Percentiles rank a stretch among this genome's conserved stretches.
These are phyloP conservation scores for Micoletzkya japonica DNA, from an alignment of 2,888 invertebrate genomes.

Conservation along the genomic window DNA sequence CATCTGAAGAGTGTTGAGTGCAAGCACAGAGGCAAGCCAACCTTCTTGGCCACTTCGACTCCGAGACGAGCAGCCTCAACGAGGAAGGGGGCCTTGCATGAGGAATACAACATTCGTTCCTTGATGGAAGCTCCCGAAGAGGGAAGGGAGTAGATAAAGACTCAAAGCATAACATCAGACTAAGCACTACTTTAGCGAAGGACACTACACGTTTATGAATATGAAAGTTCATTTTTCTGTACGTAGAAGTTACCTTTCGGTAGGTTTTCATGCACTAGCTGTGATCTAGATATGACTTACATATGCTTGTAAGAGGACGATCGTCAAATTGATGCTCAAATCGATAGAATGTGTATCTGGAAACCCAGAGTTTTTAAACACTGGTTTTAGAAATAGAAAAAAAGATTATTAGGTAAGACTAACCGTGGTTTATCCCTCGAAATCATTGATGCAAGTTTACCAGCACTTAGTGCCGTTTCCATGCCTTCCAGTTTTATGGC, in stretches of 20 bases:
- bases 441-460: slow-evolving; percentile 77
- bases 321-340: slow-evolving; percentile 92
- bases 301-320: slow-evolving; percentile 81
- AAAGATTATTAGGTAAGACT: slow-evolving; percentile 94
- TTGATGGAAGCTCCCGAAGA: slow-evolving; percentile 90
- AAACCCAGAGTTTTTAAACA: neutral
- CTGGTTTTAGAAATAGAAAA: slow-evolving; percentile 81
- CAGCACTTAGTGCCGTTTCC: slow-evolving; percentile 73
- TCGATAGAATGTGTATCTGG: slow-evolving; percentile 72
- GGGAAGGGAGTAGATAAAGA: slow-evolving; percentile 98
- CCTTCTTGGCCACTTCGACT: slow-evolving; percentile 83
- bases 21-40: slow-evolving; percentile 63
- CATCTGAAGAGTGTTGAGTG: slow-evolving; percentile 54
- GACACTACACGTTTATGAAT: too few species aligned
- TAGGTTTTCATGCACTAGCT: neutral
- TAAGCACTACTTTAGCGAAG: neutral
- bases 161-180: slow-evolving; percentile 67
- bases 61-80: slow-evolving; percentile 77
- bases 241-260: too few species aligned
- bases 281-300: slow-evolving; percentile 67
- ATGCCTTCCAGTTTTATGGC: slow-evolving; percentile 81
- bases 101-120: slow-evolving; percentile 97
- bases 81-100: slow-evolving; percentile 89
- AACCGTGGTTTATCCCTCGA: slow-evolving; percentile 77
- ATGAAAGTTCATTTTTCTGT: too few species aligned